Evolutionary conservation across 2,113 vertebrate species (phyloP).

Genomic region (Chloroceryle aenea): DNA sequence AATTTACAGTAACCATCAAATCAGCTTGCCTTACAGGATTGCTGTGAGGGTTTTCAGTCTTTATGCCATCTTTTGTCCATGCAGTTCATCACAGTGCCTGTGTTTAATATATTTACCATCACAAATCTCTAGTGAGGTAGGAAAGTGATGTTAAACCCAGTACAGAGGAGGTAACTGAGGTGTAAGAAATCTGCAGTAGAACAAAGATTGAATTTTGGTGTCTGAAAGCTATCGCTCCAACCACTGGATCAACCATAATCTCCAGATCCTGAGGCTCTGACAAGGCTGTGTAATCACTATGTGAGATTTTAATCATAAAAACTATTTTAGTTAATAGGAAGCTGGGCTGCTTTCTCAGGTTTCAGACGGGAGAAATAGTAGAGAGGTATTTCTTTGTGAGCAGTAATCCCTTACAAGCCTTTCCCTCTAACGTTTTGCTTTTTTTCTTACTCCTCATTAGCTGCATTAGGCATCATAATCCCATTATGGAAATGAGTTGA

Average conservation of each 20-base stretch:
- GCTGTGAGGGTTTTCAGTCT: neutral
- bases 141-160: neutral
- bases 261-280: neutral
- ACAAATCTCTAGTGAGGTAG: neutral
- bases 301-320: neutral
- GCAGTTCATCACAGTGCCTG: neutral
- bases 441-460: slow-evolving; percentile 38
- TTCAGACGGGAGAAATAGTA: neutral
- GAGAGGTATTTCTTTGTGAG: neutral
- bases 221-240: neutral
- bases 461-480: slow-evolving; percentile 41
- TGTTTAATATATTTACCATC: neutral
- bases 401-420: neutral
- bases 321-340: neutral
- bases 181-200: neutral
- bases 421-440: neutral
- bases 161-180: neutral
- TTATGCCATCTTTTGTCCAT: neutral
- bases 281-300: neutral
- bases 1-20: neutral
- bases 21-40: neutral
- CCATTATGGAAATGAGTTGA: slow-evolving; percentile 52
- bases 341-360: neutral
- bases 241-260: neutral
- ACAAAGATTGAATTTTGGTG: neutral